Conservation (phyloP, 2,888 invertebrate genomes). For the Cyrtodaria siliqua region DNA sequence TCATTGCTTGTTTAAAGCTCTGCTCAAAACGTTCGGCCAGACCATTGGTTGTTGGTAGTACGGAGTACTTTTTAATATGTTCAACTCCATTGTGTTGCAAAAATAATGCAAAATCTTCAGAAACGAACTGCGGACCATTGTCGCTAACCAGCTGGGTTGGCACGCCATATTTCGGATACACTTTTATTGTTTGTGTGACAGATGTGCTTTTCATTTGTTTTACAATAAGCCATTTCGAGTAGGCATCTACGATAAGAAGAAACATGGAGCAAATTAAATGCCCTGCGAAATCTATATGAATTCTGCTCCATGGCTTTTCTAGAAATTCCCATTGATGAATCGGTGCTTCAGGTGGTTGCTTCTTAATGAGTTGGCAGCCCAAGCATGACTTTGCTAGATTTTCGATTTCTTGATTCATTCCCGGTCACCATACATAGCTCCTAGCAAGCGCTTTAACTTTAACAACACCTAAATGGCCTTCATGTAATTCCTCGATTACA, state of each 20-base stretch:
- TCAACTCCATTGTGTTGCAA: constrained; percentile 51
- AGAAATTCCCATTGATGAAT: constrained; percentile 76
- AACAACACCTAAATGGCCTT: constrained; percentile 71
- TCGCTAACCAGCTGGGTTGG: constrained; percentile 78
- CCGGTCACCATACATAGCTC: constrained; percentile 77
- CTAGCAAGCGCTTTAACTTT: constrained; percentile 77
- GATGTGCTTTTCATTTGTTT: constrained; percentile 27
- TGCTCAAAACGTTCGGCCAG: too few relatives aligned
- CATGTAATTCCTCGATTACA: constrained; percentile 70
- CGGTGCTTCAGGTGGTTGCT: constrained; percentile 59
- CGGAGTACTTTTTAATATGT: constrained; percentile 43
- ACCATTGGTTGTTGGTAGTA: constrained; percentile 45
- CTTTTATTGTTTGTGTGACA: constrained; percentile 44
- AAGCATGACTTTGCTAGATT: constrained; percentile 56
- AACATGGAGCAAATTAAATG: constrained; percentile 76
- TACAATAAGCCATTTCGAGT: constrained; percentile 86
- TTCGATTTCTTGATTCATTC: constrained; percentile 62
- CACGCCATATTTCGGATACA: constrained; percentile 69
- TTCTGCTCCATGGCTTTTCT: constrained; percentile 80
- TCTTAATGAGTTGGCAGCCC: constrained; percentile 42
- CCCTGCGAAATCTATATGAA: constrained; percentile 86
- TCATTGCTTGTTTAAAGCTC: too few relatives aligned
- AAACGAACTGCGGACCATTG: constrained; percentile 78
- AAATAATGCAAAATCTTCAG: constrained; percentile 22
- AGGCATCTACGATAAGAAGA: constrained; percentile 84